Conservation (phyloP, 1,140 invertebrate species). For the Papilio dardanus region DNA sequence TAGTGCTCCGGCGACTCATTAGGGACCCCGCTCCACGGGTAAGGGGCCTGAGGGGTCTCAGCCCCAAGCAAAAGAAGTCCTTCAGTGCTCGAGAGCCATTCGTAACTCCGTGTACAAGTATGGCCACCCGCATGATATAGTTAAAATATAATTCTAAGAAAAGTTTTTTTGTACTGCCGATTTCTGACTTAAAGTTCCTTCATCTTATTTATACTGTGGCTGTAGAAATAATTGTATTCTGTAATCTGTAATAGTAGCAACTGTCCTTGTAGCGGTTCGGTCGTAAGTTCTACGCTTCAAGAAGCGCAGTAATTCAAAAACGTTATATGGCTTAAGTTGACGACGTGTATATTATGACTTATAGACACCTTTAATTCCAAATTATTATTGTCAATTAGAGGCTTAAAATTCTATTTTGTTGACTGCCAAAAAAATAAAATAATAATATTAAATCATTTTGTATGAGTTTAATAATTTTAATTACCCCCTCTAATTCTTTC, state of each 20-base stretch:
- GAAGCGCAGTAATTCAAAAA: conserved; percentile 51
- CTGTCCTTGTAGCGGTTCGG: conserved; percentile 50
- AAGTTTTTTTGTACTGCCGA: conserved; percentile 31
- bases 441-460: neutral
- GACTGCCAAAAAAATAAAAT: too few relatives aligned
- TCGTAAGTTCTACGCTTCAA: conserved; percentile 44
- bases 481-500: neutral
- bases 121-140: conserved; percentile 51
- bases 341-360: conserved; percentile 64
- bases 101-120: conserved; percentile 61
- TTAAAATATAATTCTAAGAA: conserved; percentile 40
- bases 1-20: conserved; percentile 80
- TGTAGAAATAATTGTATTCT: conserved; percentile 33
- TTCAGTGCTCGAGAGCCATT: conserved; percentile 69
- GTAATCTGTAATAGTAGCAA: conserved; percentile 47
- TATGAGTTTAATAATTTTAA: neutral
- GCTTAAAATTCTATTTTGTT: too few relatives aligned
- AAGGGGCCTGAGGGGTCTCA: conserved; percentile 67
- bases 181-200: conserved; percentile 13
- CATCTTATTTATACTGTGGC: conserved; percentile 40
- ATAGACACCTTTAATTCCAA: conserved; percentile 69
- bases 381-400: too few relatives aligned
- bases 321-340: conserved; percentile 58
- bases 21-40: conserved; percentile 64
- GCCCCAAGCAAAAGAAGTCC: conserved; percentile 68